These are phyloP conservation scores for Malaclemys terrapin DNA, from an alignment of 2,113 vertebrate genomes.

Conservation along the genomic window DNA sequence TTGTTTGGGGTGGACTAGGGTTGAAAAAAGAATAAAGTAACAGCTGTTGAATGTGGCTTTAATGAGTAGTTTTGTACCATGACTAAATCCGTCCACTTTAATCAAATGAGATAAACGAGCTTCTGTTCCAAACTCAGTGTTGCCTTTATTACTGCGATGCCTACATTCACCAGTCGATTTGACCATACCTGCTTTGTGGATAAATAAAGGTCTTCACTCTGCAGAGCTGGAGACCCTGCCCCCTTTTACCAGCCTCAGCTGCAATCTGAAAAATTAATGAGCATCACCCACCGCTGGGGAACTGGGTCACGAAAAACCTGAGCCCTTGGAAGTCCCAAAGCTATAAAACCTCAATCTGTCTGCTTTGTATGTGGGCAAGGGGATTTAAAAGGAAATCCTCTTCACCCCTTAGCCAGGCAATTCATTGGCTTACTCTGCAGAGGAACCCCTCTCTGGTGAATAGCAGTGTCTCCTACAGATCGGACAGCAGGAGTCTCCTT, in stretches of 20 bases:
- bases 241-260: not conserved
- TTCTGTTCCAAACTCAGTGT: not conserved
- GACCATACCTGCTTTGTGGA: not conserved
- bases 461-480: not conserved
- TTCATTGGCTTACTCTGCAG: not conserved
- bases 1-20: not conserved
- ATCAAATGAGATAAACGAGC: not conserved
- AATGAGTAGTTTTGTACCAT: not conserved
- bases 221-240: not conserved
- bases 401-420: not conserved
- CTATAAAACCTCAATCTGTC: not conserved
- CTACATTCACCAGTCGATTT: not conserved
- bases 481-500: not conserved
- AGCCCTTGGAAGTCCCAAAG: not conserved
- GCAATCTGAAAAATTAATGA: not conserved
- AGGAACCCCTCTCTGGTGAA: not conserved
- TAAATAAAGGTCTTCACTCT: not conserved
- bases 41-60: not conserved
- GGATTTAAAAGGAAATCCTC: not conserved
- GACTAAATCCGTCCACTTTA: not conserved
- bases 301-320: not conserved
- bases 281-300: not conserved
- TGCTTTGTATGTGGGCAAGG: not conserved
- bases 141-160: not conserved
- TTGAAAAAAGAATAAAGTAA: not conserved